Base-by-base conservation (phyloP, 2,888 invertebrate species). In the Oasisia sp. region DNA sequence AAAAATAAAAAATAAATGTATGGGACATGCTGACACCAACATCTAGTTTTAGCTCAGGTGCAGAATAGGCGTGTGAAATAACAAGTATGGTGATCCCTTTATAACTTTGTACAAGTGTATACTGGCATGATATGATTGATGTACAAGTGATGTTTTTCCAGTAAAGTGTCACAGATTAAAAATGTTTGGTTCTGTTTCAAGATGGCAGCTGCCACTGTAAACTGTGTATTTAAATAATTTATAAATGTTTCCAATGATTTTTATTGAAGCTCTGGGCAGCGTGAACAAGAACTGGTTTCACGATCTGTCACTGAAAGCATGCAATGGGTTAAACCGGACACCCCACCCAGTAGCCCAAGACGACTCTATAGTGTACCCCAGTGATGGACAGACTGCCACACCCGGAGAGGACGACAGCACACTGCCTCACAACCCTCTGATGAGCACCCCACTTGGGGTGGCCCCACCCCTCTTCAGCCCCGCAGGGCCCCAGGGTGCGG, bases 261-360 rank as follows among this genome's bases (percentile, higher is more conserved):
- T 74, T 74, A 74, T 74, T 74, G 74, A 74, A 74, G 74, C 74
- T 74, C 74, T 74, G 74, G 74, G 74, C 19, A 27, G 27, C n/a
- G 74, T 74, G 74, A 74, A 74, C 74, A 74, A 19, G 74, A 74
- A 74, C 74, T 74, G 74, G 74, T 74, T 74, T 74, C 14, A 74
- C 74, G 74, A 74, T 5, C 74, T 74, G 74, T 74, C 74, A 19
- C 74, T 74, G 27, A 74, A 74, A 74, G 74, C 74, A 74, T 74
- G 27, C 74, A 74, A 27, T 19, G 74, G 74, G 74, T 74, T 74
- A 74, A 74, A 74, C n/a, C 27, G 27, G 27, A 74, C 74, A 74
- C 74, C 74, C 19, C 74, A 74, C 74, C 7, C n/a, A 7, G 27
- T 27, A 27, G 74, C 74, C 74, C 74, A 74, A 19, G 74, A 74